These are phyloP conservation scores for Eupsilia transversa DNA, from an alignment of 2,888 invertebrate species.

Conservation along the genomic window DNA sequence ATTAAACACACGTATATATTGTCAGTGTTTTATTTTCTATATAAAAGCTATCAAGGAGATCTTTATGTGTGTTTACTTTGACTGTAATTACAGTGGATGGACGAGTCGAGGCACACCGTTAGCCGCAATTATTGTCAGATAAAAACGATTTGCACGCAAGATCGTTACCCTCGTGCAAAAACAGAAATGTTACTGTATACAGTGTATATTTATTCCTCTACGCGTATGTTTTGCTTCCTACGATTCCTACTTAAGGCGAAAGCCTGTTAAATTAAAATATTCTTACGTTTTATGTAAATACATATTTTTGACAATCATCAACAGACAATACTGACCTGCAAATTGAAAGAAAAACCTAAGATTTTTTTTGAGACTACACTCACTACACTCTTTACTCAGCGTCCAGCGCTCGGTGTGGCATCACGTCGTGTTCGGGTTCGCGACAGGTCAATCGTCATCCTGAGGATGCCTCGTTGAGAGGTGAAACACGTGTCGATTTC, in stretches of 20 bases:
- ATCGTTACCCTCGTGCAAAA: constrained; percentile 33
- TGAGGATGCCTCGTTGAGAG: too few relatives aligned
- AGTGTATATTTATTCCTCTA: not conserved
- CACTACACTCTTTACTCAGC: too few relatives aligned
- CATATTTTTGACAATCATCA: too few relatives aligned
- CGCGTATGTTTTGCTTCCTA: not conserved
- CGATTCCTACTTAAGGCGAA: not conserved
- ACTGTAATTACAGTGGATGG: constrained; percentile 38
- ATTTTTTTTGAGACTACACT: too few relatives aligned
- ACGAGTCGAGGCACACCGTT: constrained; percentile 27
- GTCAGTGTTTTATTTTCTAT: not conserved
- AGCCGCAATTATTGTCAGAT: constrained; percentile 38
- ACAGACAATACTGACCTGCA: not conserved
- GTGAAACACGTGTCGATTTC: too few relatives aligned
- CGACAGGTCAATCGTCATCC: too few relatives aligned
- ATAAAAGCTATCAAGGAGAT: constrained; percentile 8
- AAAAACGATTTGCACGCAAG: constrained; percentile 54
- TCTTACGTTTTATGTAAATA: not conserved
- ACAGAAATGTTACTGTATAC: constrained; percentile 20
- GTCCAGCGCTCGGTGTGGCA: too few relatives aligned
- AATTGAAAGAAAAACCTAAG: not conserved
- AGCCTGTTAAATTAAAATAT: not conserved
- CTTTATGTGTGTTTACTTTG: constrained; percentile 36
- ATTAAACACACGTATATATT: constrained; percentile 1
- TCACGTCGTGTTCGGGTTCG: too few relatives aligned